Evolutionary conservation across 2,797 vertebrate species (phyloP), one percentile per base, ranked within the genome.

Genomic region (Perodicticus potto): DNA sequence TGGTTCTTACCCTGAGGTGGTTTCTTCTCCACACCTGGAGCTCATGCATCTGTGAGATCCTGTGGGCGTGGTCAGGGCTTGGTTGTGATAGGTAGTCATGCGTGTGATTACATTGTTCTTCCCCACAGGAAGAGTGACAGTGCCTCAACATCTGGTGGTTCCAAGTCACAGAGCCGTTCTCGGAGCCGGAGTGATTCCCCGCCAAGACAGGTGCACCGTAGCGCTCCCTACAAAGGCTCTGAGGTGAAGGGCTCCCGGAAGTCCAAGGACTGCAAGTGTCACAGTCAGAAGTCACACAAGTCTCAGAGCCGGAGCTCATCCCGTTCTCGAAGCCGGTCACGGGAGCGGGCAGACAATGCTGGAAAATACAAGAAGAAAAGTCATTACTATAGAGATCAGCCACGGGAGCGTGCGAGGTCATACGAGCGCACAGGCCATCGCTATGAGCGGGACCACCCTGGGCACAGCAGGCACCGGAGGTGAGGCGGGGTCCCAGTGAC

Each of bases 171-270:
- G 43, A 99, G 99, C 97, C 98, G 98, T 32, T 99, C 99, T 0
- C 86, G 99, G 67, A 99, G 99, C 97, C 98, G 99, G 74, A 99
- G 99, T 2, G 99, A 99, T 61, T 99, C 99, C 2, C 99, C 99
- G 0, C 99, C 99, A 0, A 91, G 98, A 16, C 98, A 98, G 61
- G 97, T 98, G 4, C 98, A 98, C 96, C 98, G 98, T n/a, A 0
- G 96, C 0, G 96, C 98, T 0, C 32, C 59, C 67, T 98, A 98
- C 97, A 98, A 98, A 77, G 89, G 92, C 88, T 98, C 99, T 84
- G 98, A 99, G 90, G 96, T 76, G 3, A 94, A 98, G 8, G 83
- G 95, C 74, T 98, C 98, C 87, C 98, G 98, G 32, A 99, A 98
- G 78, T 90, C 98, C 6, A 98, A 98, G 23, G 98, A 98, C 89